Percentiles rank a stretch among this genome's conserved stretches.
Conservation (phyloP, 2,888 invertebrate species). For the Scaeva pyrastri region DNA sequence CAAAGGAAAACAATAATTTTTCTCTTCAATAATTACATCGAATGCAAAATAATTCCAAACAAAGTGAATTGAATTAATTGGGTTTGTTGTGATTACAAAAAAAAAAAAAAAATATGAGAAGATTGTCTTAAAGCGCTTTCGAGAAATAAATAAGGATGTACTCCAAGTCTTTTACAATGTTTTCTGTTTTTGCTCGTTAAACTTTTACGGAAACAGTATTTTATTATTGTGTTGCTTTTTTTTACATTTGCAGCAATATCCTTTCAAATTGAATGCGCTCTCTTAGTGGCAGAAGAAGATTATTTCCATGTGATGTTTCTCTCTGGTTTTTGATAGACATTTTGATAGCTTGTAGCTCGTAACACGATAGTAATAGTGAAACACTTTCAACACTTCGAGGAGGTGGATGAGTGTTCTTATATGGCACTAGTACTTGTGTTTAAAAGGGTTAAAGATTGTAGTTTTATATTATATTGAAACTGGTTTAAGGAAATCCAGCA, state of each 20-base stretch:
- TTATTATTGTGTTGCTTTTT: not conserved
- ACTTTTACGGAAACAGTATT: constrained; percentile 39
- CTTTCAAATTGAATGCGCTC: constrained; percentile 59
- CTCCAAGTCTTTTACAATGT: constrained; percentile 11
- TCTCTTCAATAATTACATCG: constrained; percentile 55
- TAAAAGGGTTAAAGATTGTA: not conserved
- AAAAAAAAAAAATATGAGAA: not conserved
- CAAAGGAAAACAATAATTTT: constrained; percentile 15
- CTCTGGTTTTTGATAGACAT: constrained; percentile 2
- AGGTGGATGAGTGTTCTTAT: not conserved
- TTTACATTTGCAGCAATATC: not conserved
- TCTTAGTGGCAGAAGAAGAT: constrained; percentile 36
- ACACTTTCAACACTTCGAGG: not conserved
- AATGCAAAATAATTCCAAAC: constrained; percentile 16
- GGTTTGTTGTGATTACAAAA: constrained; percentile 11
- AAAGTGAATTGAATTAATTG: not conserved
- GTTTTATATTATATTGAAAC: not conserved
- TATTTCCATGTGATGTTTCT: constrained; percentile 36
- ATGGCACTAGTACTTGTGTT: not conserved
- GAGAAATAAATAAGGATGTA: constrained; percentile 19
- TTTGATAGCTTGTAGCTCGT: not conserved
- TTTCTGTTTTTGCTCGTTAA: not conserved
- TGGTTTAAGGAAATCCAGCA: not conserved
- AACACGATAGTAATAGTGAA: not conserved
- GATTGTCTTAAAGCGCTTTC: not conserved